Evolutionary conservation across 2,888 invertebrate genomes (phyloP), one percentile per base, ranked within the genome.

Genomic region (Aphodius sticticus): DNA sequence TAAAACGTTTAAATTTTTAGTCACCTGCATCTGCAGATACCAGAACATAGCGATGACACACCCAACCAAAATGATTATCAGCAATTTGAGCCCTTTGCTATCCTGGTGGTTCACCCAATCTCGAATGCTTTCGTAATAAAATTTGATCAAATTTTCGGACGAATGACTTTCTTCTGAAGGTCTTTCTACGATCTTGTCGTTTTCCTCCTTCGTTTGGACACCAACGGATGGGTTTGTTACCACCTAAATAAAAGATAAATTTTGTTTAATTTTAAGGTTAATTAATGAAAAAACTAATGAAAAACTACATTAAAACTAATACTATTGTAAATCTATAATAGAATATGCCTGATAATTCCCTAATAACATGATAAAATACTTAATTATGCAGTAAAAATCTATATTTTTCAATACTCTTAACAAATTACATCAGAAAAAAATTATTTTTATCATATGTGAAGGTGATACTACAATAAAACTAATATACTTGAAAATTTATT

Each of bases 91-190:
- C 3, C 92, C 93, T 85, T 94, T 94, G 86, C 95, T 95, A 84
- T 95, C 95, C 85, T 95, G 95, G 84, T 94, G 94, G 85, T 93
- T 92, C 0, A 95, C 88, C 95, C 95, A 95, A 12, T 89, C 84
- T 82, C 92, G 91, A 0, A 89, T 26, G 16, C 69, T 35, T 70
- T 77, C 79, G 69, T 81, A 78, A 6, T 36, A 74, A 6, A 3
- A 36, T 69, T 35, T 78, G 35, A 80, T 15, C n/a, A 72, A 53
- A 3, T 26, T n/a, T 26, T 36, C 12, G 12, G 15, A 36, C 0
- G 69, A 5, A 1, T 74, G 15, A 6, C 15, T 26, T 16, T 26
- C 70, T 12, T 70, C 76, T 76, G 26, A 69, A 38, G 35, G 70
- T 38, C 9, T 74, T 70, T 76, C 76, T 72, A 77, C 76, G 69